Conservation (phyloP, 2,113 vertebrate genomes). For the Oryzias javanicus region DNA sequence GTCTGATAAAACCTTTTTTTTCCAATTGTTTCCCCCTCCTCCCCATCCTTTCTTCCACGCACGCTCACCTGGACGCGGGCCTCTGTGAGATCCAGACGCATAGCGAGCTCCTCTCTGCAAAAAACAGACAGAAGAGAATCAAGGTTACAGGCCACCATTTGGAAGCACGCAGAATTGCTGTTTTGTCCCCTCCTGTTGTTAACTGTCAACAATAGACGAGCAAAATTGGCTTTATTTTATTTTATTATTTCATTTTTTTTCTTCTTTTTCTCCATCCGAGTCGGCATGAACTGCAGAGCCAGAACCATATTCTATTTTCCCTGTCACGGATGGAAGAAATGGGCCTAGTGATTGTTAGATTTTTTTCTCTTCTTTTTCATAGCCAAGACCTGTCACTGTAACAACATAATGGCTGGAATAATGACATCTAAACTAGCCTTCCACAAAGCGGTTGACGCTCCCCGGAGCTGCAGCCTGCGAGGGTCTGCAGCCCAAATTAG, state of each 20-base stretch:
- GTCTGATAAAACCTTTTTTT: constrained; percentile 46
- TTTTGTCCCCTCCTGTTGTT: constrained; percentile 65
- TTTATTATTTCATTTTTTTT: neutral
- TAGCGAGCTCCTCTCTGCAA: constrained; percentile 95
- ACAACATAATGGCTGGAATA: constrained; percentile 77
- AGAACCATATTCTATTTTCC: constrained; percentile 71
- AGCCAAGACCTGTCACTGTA: constrained; percentile 72
- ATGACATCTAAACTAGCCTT: constrained; percentile 76
- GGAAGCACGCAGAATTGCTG: constrained; percentile 58
- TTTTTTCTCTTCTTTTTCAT: constrained; percentile 22
- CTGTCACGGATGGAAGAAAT: constrained; percentile 67
- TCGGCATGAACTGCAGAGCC: constrained; percentile 53
- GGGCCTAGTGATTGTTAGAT: constrained; percentile 71
- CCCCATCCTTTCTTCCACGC: constrained; percentile 30
- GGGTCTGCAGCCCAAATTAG: constrained; percentile 62
- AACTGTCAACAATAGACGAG: constrained; percentile 68
- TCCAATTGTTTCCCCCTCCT: neutral
- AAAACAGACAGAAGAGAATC: constrained; percentile 47
- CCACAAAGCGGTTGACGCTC: constrained; percentile 71
- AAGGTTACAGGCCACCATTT: constrained; percentile 69
- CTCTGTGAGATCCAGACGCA: constrained; percentile 97
- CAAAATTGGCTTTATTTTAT: constrained; percentile 60
- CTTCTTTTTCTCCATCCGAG: neutral
- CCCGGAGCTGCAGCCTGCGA: constrained; percentile 44
- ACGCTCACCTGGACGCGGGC: constrained; percentile 95